Evolutionary conservation across 2,888 invertebrate genomes (phyloP), one percentile per base, ranked within the genome.

Genomic region (Ariolimax columbianus): DNA sequence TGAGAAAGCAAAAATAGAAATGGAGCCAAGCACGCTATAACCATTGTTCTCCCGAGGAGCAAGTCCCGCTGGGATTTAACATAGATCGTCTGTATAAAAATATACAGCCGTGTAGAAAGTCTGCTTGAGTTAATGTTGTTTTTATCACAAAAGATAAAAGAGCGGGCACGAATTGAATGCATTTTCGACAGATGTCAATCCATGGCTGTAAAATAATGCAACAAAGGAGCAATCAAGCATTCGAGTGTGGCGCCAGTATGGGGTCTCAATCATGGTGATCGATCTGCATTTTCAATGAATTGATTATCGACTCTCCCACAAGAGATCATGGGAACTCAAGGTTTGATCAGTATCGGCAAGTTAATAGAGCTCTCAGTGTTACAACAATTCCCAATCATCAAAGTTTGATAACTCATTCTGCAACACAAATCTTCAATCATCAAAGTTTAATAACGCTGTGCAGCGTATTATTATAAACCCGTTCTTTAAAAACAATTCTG

Each of bases 271-370:
- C 36, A 7, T 4, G 2, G 0, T 70, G 70, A 70, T 70, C 70
- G 40, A 70, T 40, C 7, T 2, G 9, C 26, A 19, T 38, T 70
- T 70, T 40, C 36, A 40, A 6, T 30, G 38, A 40, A 40, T 7
- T 38, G 70, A 38, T 70, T 70, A 70, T 70, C 38, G 70, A 70
- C 70, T n/a, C 4, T 3, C 26, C 59, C 26, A 23, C 11, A n/a
- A n/a, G 59, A n/a, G 4, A 63, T 63, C 59, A 63, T 63, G n/a
- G n/a, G 59, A 63, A 63, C 59, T 63, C 59, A 26, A 63, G 59
- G n/a, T 63, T n/a, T 63, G 26, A 14, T 23, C 2, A 4, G 59
- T n/a, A 63, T 63, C 6, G 23, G n/a, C n/a, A 63, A n/a, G 59
- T 63, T n/a, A n/a, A 26, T 6, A n/a, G n/a, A 63, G 23, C 3